phyloP scores from a whole-genome alignment of 2,113 vertebrate genomes.

The Ariopsis seemanni region DNA sequence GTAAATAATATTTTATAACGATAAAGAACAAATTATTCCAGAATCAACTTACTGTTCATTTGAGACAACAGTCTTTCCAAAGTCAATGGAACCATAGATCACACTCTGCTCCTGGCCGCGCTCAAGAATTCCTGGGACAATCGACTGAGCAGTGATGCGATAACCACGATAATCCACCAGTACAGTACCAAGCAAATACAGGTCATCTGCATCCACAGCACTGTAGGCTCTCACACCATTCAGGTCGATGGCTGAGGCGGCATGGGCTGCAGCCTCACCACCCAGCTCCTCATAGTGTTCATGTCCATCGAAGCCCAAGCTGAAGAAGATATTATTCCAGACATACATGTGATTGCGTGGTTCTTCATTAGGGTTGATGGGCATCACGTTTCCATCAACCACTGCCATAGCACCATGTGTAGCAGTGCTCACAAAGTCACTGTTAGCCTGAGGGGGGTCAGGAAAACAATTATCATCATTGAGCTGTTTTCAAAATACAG shows the following conservation, averaged over 20 bases:
- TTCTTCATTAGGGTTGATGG: slow-evolving; percentile 90
- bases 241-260: slow-evolving; percentile 86
- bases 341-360: slow-evolving; percentile 96
- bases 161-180: slow-evolving; percentile 93
- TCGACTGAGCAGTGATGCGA: slow-evolving; percentile 89
- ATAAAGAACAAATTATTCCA: background rate
- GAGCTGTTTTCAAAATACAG: background rate
- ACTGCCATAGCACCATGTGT: slow-evolving; percentile 88
- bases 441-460: slow-evolving; percentile 80
- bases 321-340: slow-evolving; percentile 98
- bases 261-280: slow-evolving; percentile 86
- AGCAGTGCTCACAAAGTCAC: slow-evolving; percentile 89
- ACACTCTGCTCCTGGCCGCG: slow-evolving; percentile 91
- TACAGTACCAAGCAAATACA: slow-evolving; percentile 87
- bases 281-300: slow-evolving; percentile 92
- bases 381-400: slow-evolving; percentile 91
- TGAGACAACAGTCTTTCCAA: slow-evolving; percentile 88
- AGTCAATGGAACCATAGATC: slow-evolving; percentile 93
- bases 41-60: slow-evolving; percentile 77
- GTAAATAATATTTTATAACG: background rate
- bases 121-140: slow-evolving; percentile 92
- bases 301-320: slow-evolving; percentile 88
- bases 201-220: slow-evolving; percentile 84
- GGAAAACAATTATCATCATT: background rate
- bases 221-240: slow-evolving; percentile 89